These are phyloP conservation scores for Synergus gifuensis DNA, from an alignment of 2,888 invertebrate genomes.

Conservation along the genomic window DNA sequence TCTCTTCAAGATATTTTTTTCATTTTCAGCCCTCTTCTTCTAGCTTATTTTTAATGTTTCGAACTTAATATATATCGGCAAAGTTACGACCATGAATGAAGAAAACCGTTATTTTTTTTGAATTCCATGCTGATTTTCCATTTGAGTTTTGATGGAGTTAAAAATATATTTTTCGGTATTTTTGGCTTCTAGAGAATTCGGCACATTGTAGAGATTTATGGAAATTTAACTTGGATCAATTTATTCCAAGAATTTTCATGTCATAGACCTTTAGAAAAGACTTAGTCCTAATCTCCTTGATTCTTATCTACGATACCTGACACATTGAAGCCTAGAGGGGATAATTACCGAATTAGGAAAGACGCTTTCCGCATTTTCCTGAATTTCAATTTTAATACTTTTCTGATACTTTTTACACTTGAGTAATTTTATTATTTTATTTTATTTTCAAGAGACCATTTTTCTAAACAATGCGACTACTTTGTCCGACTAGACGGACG, in stretches of 20 bases:
- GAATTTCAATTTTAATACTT: too few relatives aligned
- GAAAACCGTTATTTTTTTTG: conserved; percentile 48
- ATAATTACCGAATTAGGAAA: not conserved
- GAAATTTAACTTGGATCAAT: not conserved
- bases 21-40: not conserved
- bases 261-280: not conserved
- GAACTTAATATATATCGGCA: conserved; percentile 35
- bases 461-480: too few relatives aligned
- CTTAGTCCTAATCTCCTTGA: not conserved
- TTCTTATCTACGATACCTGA: not conserved
- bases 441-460: not conserved
- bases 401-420: not conserved
- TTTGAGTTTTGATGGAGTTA: not conserved
- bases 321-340: not conserved
- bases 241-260: not conserved
- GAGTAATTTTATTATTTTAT: not conserved
- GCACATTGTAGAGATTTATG: not conserved
- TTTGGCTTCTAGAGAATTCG: not conserved
- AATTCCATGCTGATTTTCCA: conserved; percentile 28
- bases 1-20: not conserved
- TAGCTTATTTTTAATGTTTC: not conserved
- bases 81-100: conserved; percentile 41
- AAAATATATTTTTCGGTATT: not conserved
- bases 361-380: too few relatives aligned
- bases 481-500: too few relatives aligned